Evolutionary conservation across 1,140 invertebrate genomes (phyloP).

Genomic region (Carposina sasakii): DNA sequence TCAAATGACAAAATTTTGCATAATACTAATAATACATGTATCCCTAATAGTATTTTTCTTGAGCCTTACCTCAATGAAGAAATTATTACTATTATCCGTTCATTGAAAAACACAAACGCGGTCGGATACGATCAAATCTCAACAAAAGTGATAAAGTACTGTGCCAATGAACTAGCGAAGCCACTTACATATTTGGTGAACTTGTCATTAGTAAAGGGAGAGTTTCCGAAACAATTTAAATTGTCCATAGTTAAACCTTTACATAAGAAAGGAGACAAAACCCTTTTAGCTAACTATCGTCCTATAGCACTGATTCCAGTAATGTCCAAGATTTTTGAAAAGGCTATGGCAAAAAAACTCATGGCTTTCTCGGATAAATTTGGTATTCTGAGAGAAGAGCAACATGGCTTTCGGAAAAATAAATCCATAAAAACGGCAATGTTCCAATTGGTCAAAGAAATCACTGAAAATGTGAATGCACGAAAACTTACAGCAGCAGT

Average conservation of each 20-base stretch:
- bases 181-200: conserved; percentile 5
- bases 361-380: conserved; percentile 22
- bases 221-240: conserved; percentile 12
- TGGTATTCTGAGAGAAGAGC: conserved; percentile 20
- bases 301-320: conserved; percentile 28
- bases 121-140: conserved; percentile 4
- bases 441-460: conserved; percentile 18
- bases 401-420: conserved; percentile 30
- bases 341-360: conserved; percentile 24
- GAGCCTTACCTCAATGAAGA: conserved; percentile 1
- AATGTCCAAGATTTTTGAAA: conserved; percentile 36
- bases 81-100: conserved; percentile 2
- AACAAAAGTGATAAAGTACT: conserved; percentile 5
- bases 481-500: conserved; percentile 17
- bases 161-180: background rate
- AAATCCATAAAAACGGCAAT: conserved; percentile 25
- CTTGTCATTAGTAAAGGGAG: background rate
- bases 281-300: conserved; percentile 22
- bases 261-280: conserved; percentile 21
- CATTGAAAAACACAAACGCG: conserved; percentile 8
- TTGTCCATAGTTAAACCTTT: conserved; percentile 22
- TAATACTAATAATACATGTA: background rate
- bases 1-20: background rate
- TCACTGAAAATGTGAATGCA: conserved; percentile 18
- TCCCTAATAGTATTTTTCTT: conserved; percentile 1